Percentiles rank a stretch among this genome's conserved stretches.
phyloP scores from a whole-genome alignment of 2,888 invertebrate species.

The Amphipyra tragopoginis region DNA sequence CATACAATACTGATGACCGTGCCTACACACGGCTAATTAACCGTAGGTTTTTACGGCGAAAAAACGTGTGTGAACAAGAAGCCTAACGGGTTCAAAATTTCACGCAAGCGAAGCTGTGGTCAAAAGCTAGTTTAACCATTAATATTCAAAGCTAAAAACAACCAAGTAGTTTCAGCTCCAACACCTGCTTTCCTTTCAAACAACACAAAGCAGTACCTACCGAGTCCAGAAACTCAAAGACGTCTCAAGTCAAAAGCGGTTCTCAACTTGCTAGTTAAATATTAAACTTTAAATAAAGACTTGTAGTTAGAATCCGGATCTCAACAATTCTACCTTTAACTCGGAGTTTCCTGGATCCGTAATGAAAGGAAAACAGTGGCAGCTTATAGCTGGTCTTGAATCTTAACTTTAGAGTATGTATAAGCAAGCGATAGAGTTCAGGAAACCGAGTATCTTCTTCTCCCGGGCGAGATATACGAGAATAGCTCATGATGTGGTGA shows the following conservation, averaged over 20 bases:
- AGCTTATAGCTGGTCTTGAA: conserved; percentile 11
- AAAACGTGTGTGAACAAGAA: too few species aligned
- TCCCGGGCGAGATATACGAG: too few species aligned
- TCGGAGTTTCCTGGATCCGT: conserved; percentile 5
- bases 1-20: too few species aligned
- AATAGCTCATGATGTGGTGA: too few species aligned
- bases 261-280: conserved; percentile 24
- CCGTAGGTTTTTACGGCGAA: too few species aligned
- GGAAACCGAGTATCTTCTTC: too few species aligned
- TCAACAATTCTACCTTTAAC: conserved; percentile 9
- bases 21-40: too few species aligned
- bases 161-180: not conserved
- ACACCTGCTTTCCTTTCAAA: conserved; percentile 12
- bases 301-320: conserved; percentile 1
- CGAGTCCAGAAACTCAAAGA: conserved; percentile 16
- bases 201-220: conserved; percentile 19
- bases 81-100: too few species aligned
- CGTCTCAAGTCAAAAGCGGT: conserved; percentile 11
- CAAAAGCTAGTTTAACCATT: not conserved
- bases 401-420: conserved; percentile 6
- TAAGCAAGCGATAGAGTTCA: too few species aligned
- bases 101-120: too few species aligned
- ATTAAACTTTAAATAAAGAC: conserved; percentile 36
- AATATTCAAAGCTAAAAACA: not conserved
- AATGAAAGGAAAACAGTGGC: conserved; percentile 46